Evolutionary conservation across 2,113 vertebrate species (phyloP), one percentile per base, ranked within the genome.

Genomic region (Blennius ocellaris): DNA sequence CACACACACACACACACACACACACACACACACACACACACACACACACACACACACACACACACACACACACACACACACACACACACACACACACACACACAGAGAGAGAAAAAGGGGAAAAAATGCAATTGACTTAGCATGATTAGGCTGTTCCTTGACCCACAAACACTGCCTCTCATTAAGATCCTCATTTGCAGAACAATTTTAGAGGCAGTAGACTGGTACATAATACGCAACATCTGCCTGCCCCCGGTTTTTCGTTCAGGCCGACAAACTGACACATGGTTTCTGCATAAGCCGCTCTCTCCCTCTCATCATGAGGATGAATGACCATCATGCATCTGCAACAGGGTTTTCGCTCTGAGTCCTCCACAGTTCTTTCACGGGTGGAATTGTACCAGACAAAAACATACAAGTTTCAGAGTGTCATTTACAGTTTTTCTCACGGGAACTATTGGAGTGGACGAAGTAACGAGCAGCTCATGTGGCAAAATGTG

Each of bases 121-220:
- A 79, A 71, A 82, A 92, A 62, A 89, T 84, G 75, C 85, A 87
- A 90, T 92, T 89, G 91, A 89, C 85, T 90, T 87, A 90, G 82
- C 73, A 80, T 89, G 87, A 92, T 92, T 90, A 91, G 80, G 84
- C 82, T 90, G 83, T 90, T 91, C 83, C 84, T 83, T 91, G 89
- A 93, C 91, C 90, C 87, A 81, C 81, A 69, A 81, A 86, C 86
- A 86, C 73, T 70, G 84, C 78, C 86, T 83, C 83, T 93, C 92
- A 92, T 94, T 93, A 94, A 86, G 89, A 88, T 82, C 72, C 88
- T 93, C 90, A 90, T 94, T 92, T 91, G 83, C 56, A 66, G 82
- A 84, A 86, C 81, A 89, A 90, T 93, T 92, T 90, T 87, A 89
- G 92, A 90, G 80, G 87, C 91, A 90, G 85, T 87, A 88, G 89